Evolutionary conservation across 2,113 vertebrate species (phyloP).

Genomic region (Neotoma lepida): DNA sequence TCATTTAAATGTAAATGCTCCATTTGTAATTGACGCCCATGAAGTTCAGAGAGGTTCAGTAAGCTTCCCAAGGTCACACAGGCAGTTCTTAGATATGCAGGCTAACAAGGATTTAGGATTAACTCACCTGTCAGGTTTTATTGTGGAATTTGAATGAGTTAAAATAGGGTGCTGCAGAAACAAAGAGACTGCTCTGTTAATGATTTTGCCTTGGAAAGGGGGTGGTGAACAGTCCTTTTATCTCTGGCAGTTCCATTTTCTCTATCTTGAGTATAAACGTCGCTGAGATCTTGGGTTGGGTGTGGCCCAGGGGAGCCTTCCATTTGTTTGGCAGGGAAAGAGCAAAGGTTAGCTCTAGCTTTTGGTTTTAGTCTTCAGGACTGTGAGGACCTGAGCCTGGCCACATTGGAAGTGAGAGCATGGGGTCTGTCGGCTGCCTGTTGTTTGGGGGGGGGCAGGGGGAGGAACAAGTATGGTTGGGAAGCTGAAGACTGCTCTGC

Average conservation of each 20-base stretch:
- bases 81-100: background rate
- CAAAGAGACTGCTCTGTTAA: background rate
- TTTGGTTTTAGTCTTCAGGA: background rate
- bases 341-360: background rate
- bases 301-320: slow-evolving; percentile 2
- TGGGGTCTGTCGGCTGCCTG: background rate
- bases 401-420: background rate
- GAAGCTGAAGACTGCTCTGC: slow-evolving; percentile 40
- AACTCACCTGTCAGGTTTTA: slow-evolving; percentile 7
- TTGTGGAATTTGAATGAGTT: slow-evolving; percentile 49
- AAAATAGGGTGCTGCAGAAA: slow-evolving; percentile 4
- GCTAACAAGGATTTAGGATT: background rate
- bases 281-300: slow-evolving; percentile 4
- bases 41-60: slow-evolving; percentile 34
- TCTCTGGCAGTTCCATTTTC: background rate
- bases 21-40: background rate
- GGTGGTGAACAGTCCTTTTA: background rate
- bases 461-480: background rate
- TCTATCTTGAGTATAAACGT: slow-evolving; percentile 22
- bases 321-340: background rate
- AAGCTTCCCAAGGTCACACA: slow-evolving; percentile 15
- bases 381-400: background rate
- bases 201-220: slow-evolving; percentile 14
- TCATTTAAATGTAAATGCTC: slow-evolving; percentile 29
- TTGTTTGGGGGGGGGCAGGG: background rate